Evolutionary conservation across 2,113 vertebrate genomes (phyloP).

Genomic region (Chionodraco myersi): DNA sequence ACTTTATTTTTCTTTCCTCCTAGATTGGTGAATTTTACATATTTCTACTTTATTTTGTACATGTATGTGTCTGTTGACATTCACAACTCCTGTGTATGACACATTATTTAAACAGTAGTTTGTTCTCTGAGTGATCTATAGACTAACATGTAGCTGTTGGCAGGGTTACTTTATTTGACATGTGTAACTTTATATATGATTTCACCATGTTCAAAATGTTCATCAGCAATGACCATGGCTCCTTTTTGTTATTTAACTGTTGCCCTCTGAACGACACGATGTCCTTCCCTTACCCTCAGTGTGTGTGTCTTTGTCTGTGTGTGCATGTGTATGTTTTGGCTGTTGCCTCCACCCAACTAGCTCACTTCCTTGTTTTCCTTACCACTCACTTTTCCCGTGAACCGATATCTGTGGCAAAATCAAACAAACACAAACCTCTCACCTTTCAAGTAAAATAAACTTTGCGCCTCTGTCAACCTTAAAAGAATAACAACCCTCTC

Average conservation of each 20-base stretch:
- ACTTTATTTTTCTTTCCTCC: neutral
- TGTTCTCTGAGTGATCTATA: too few relatives aligned
- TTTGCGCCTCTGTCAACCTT: constrained; percentile 41
- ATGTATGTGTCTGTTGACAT: neutral
- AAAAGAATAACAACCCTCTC: constrained; percentile 70
- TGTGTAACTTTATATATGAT: neutral
- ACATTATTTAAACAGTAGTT: too few relatives aligned
- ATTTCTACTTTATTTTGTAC: neutral
- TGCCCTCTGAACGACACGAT: constrained; percentile 61
- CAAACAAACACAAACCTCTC: constrained; percentile 75
- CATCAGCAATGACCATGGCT: neutral
- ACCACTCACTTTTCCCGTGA: constrained; percentile 71
- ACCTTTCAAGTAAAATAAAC: constrained; percentile 78
- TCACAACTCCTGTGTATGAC: too few relatives aligned
- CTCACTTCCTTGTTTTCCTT: constrained; percentile 77
- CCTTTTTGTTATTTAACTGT: neutral
- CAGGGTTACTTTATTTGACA: neutral
- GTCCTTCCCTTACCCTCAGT: constrained; percentile 66
- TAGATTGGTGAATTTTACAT: neutral
- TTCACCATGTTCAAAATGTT: neutral
- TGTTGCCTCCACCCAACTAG: constrained; percentile 61
- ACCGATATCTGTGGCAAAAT: constrained; percentile 74
- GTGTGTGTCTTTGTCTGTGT: constrained; percentile 39
- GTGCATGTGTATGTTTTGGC: constrained; percentile 37
- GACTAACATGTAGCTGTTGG: too few relatives aligned